A percentile compares a stretch with the other conserved stretches of the same genome.
Evolutionary conservation across 2,113 vertebrate genomes (phyloP).

Genomic region (Caranx ignobilis): DNA sequence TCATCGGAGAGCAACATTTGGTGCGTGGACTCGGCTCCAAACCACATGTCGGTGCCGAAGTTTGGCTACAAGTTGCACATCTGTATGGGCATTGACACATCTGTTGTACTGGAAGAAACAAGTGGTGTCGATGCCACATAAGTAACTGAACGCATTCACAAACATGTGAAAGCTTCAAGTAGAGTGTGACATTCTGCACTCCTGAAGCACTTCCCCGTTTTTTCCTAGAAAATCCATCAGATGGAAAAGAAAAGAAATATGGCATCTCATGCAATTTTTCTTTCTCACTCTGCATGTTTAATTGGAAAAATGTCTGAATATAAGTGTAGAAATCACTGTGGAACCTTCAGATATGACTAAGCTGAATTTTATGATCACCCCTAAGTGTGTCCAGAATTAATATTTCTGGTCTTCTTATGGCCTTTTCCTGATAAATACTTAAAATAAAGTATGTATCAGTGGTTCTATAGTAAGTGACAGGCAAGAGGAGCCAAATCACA

Average conservation of each 20-base stretch:
- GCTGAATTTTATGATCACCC: neutral
- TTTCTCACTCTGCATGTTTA: neutral
- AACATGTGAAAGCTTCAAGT: neutral
- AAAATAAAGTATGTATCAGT: neutral
- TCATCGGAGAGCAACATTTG: slow-evolving; percentile 85
- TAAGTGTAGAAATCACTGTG: neutral
- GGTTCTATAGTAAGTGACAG: slow-evolving; percentile 43
- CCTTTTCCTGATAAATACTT: slow-evolving; percentile 10
- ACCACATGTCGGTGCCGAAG: slow-evolving; percentile 6
- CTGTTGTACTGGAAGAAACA: neutral
- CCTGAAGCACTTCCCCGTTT: neutral
- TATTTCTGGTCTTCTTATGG: neutral
- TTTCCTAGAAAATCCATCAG: neutral
- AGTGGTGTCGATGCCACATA: neutral
- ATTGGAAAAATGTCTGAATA: neutral
- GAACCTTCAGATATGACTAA: neutral
- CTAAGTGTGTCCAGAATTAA: slow-evolving; percentile 5
- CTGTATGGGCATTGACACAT: neutral
- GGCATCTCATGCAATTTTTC: neutral
- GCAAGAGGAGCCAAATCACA: slow-evolving; percentile 34
- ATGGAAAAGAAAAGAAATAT: neutral
- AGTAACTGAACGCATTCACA: neutral
- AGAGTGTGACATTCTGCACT: slow-evolving; percentile 4
- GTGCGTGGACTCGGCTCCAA: slow-evolving; percentile 60
- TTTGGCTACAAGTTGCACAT: neutral